Conservation (phyloP, 2,113 vertebrate genomes). For the Heterocephalus glaber region DNA sequence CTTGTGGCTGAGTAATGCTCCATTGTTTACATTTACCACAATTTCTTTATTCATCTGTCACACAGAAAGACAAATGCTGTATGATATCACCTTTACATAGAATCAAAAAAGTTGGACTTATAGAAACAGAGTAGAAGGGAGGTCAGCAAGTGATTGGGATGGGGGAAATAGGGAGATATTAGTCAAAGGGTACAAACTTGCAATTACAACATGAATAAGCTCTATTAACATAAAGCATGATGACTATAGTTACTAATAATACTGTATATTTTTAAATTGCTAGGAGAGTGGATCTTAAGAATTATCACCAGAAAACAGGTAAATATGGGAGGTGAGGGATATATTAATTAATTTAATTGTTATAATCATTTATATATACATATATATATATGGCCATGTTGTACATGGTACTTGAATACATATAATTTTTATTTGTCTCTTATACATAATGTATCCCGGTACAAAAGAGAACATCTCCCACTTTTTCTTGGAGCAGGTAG, state of each 20-base stretch:
- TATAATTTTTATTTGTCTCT: not conserved
- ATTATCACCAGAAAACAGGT: not conserved
- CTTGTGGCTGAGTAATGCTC: not conserved
- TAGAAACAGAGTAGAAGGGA: not conserved
- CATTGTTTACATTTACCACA: not conserved
- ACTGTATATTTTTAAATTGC: not conserved
- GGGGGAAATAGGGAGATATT: not conserved
- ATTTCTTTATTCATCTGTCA: not conserved
- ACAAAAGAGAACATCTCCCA: not conserved
- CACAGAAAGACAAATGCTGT: not conserved
- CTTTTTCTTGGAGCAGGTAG: not conserved
- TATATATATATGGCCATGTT: not conserved
- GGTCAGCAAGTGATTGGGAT: not conserved
- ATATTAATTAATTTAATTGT: not conserved
- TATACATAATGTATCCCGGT: not conserved
- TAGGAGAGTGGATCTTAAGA: not conserved
- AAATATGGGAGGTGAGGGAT: not conserved
- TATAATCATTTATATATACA: not conserved
- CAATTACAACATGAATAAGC: not conserved
- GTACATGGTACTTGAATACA: not conserved
- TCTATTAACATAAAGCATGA: not conserved
- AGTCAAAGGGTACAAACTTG: not conserved
- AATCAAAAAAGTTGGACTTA: not conserved
- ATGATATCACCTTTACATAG: not conserved
- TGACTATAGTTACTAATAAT: not conserved